phyloP scores from a whole-genome alignment of 2,113 vertebrate species.

The Mus musculus region GRCm39 chr6:17084001-17084500 shows the following conservation, averaged over 20 bases:
- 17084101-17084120: neutral
- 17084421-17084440: conserved; percentile 13
- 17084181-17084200: neutral
- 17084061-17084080: neutral
- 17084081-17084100: neutral
- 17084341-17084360: conserved; percentile 24
- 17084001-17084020: conserved; percentile 1
- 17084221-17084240: conserved; percentile 10
- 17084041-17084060: neutral
- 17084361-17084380: conserved; percentile 24
- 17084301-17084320: neutral
- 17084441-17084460: conserved; percentile 31
- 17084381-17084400: neutral
- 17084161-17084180: neutral
- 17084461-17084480: neutral
- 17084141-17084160: neutral
- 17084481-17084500: conserved; percentile 10
- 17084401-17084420: conserved; percentile 14
- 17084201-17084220: neutral
- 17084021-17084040: neutral
- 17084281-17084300: neutral
- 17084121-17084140: neutral
- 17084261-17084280: neutral
- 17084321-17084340: neutral
- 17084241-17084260: neutral